Base-by-base conservation (phyloP, 2,888 invertebrate species). In the Tiliacea citrago region DNA sequence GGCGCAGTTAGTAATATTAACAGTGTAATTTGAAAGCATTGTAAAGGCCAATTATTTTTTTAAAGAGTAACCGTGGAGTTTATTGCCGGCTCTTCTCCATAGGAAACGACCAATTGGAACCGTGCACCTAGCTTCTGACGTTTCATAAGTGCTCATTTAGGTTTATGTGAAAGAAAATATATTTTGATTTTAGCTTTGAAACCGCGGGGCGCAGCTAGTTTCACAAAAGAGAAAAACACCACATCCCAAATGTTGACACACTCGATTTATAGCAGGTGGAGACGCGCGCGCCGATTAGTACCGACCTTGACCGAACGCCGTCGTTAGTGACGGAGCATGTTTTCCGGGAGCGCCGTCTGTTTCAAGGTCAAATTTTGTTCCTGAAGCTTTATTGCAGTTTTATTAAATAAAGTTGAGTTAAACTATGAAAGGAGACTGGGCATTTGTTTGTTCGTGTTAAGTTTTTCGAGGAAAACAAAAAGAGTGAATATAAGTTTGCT, bases 251-350 rank as follows among this genome's bases (percentile, higher is more conserved):
- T 49, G 51, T 39, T 45, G 45, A 39, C 58, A 55, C 42, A 21
- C 29, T 35, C 47, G 51, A 70, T 73, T 70, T 51, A 81, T 68
- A 49, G 49, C 47, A 62, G 45, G 58, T 49, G 53, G n/a, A 69
- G 49, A 24, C 66, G 69, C 57, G 72, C 7, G 61, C 35, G 24
- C 1, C 58, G 62, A 69, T 73, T 73, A 77, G 69, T 58, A 39
- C 10, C 21, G 77, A 68, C 81, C 81, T 81, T 81, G 81, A 73
- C 81, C 82, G 61, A 39, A 29, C 2, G 35, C 53, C 58, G 62
- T 63, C 67, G 63, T 55, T 77, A 24, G 49, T 58, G 68, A 66
- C 66, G 49, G 42, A 42, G 24, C 60, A 63, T 70, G 81, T 68
- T 82, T 81, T 81, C 77, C 77, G 81, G 77, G 73, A 82, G 69